Conservation (phyloP, 2,797 vertebrate genomes). For the Hirundo rustica region DNA sequence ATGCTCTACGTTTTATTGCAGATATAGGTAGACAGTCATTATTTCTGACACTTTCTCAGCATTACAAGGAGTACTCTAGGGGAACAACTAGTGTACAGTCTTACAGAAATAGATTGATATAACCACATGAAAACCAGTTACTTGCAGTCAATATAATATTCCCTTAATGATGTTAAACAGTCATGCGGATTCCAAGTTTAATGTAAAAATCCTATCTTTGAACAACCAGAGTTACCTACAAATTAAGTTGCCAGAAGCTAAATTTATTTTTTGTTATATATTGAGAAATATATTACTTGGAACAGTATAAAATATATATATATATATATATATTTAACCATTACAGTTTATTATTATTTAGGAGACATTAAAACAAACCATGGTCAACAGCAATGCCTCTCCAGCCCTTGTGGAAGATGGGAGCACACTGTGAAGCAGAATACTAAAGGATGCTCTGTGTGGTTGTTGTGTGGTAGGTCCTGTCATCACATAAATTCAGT, state of each 20-base stretch:
- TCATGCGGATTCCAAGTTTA: constrained; percentile 71
- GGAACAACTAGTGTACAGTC: constrained; percentile 77
- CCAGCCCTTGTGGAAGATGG: constrained; percentile 33
- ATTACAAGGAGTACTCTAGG: constrained; percentile 80
- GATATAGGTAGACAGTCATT: constrained; percentile 86
- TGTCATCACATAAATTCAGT: background rate
- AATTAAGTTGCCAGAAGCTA: constrained; percentile 73
- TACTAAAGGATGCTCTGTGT: background rate
- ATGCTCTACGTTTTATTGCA: constrained; percentile 85
- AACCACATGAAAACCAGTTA: constrained; percentile 80
- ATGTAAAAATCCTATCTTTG: constrained; percentile 63
- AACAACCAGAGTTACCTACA: constrained; percentile 66
- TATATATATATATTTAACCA: background rate
- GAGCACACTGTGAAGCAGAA: background rate
- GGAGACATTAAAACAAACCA: constrained; percentile 61
- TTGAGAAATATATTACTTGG: constrained; percentile 54
- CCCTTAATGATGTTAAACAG: constrained; percentile 82
- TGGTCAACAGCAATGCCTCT: constrained; percentile 62
- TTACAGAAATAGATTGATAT: constrained; percentile 81
- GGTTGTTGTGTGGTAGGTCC: background rate
- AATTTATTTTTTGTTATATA: constrained; percentile 65
- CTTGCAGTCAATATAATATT: constrained; percentile 79
- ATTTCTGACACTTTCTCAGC: constrained; percentile 85
- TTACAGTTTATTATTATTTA: constrained; percentile 68
- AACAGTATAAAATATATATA: background rate